Conservation (phyloP, 2,113 vertebrate genomes). For the Sinocyclocheilus anshuiensis region DNA sequence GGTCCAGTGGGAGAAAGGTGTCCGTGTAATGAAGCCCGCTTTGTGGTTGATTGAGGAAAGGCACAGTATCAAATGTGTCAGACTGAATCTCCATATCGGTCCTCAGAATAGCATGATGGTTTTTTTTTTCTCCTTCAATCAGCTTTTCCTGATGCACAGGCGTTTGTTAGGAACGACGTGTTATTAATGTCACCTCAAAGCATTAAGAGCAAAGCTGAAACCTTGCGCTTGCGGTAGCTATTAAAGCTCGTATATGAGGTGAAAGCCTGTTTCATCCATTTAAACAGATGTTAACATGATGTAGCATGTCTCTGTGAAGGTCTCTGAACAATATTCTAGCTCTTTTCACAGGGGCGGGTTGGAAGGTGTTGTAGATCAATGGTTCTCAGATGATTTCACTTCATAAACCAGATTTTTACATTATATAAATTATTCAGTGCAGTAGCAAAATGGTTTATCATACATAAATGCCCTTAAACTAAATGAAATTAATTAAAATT, state of each 20-base stretch:
- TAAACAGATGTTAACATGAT: slow-evolving; percentile 33
- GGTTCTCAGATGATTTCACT: neutral
- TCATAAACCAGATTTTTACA: neutral
- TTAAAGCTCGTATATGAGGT: neutral
- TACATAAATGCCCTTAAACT: neutral
- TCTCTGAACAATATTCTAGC: slow-evolving; percentile 1
- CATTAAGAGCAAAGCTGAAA: slow-evolving; percentile 26
- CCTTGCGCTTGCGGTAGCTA: neutral
- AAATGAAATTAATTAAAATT: neutral
- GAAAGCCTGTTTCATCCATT: slow-evolving; percentile 26
- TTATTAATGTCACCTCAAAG: slow-evolving; percentile 41
- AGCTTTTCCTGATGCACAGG: slow-evolving; percentile 4
- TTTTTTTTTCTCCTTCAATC: neutral
- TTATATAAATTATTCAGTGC: neutral
- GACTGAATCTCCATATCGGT: slow-evolving; percentile 14
- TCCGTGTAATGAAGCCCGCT: slow-evolving; percentile 56
- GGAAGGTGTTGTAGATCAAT: slow-evolving; percentile 17
- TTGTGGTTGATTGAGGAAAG: slow-evolving; percentile 43
- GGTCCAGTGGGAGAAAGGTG: slow-evolving; percentile 62
- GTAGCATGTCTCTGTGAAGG: slow-evolving; percentile 4
- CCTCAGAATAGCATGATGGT: neutral
- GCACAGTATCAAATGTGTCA: slow-evolving; percentile 31
- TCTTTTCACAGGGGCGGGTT: neutral
- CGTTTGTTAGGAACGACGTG: slow-evolving; percentile 2
- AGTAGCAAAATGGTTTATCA: neutral